Evolutionary conservation across 1,140 invertebrate genomes (phyloP).

Genomic region (Ceratosolen fusciceps): DNA sequence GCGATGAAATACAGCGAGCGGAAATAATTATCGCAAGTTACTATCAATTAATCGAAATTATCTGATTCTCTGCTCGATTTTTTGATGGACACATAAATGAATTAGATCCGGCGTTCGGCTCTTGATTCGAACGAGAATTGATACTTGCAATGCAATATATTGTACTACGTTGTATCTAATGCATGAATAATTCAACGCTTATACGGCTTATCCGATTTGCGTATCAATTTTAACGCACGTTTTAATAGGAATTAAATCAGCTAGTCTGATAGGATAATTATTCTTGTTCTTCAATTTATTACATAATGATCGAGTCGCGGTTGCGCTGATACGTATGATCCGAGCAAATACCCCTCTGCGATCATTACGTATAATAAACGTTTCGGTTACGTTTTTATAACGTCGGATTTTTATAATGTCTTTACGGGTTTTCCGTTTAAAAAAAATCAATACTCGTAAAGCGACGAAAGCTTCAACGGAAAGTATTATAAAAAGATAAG

Average conservation of each 20-base stretch:
- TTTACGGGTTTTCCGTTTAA: too few relatives aligned
- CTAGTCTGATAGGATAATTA: too few relatives aligned
- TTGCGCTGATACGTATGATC: too few relatives aligned
- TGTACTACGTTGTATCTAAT: background rate
- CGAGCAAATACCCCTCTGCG: too few relatives aligned
- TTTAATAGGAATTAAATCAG: background rate
- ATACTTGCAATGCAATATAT: background rate
- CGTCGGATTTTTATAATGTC: too few relatives aligned
- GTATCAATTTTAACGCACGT: background rate
- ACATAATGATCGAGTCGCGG: too few relatives aligned
- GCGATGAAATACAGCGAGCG: background rate
- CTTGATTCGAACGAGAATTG: background rate
- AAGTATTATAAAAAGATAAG: too few relatives aligned
- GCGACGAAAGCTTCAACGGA: too few relatives aligned
- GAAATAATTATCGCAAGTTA: background rate
- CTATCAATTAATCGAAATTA: constrained; percentile 31
- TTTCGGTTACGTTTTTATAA: too few relatives aligned
- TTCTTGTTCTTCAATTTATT: too few relatives aligned
- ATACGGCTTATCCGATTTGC: background rate
- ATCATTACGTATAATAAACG: too few relatives aligned
- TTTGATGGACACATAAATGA: constrained; percentile 14
- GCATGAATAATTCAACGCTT: background rate
- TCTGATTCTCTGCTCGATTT: constrained; percentile 22
- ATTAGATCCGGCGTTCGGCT: background rate
- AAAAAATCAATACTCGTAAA: too few relatives aligned